phyloP scores from a whole-genome alignment of 2,797 vertebrate genomes.

The Neopelma chrysocephalum region DNA sequence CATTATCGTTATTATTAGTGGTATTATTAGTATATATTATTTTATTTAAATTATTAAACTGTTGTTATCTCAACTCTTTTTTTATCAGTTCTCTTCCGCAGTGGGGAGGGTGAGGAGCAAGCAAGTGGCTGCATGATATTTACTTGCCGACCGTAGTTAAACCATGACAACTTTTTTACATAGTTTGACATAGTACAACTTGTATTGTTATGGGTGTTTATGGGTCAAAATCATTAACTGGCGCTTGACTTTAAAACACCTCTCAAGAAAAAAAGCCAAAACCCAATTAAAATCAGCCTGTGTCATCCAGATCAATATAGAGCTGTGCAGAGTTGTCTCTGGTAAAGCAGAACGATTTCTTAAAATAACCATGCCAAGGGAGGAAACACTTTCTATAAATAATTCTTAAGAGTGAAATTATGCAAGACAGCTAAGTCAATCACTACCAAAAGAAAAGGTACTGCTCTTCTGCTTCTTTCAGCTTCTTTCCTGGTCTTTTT shows the following conservation, averaged over 20 bases:
- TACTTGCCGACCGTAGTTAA: neutral
- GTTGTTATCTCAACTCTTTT: neutral
- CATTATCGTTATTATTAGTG: neutral
- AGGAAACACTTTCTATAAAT: neutral
- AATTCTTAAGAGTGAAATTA: neutral
- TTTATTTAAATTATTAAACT: neutral
- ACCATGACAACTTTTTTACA: neutral
- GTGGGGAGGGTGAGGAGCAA: neutral
- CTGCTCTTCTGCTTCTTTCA: neutral
- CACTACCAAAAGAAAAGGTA: neutral
- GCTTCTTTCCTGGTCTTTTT: neutral
- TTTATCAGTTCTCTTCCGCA: neutral
- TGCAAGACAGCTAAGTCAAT: neutral
- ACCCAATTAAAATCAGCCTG: neutral
- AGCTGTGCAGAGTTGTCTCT: neutral
- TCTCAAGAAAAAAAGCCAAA: neutral
- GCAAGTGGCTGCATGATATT: neutral
- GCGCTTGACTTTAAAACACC: neutral
- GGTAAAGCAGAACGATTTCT: neutral
- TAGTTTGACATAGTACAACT: neutral
- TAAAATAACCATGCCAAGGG: neutral
- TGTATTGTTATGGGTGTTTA: neutral
- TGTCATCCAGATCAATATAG: neutral
- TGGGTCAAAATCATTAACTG: neutral
- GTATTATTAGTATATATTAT: neutral